These are phyloP conservation scores for Pasiphila rectangulata DNA, from an alignment of 2,888 invertebrate genomes.

Conservation along the genomic window DNA sequence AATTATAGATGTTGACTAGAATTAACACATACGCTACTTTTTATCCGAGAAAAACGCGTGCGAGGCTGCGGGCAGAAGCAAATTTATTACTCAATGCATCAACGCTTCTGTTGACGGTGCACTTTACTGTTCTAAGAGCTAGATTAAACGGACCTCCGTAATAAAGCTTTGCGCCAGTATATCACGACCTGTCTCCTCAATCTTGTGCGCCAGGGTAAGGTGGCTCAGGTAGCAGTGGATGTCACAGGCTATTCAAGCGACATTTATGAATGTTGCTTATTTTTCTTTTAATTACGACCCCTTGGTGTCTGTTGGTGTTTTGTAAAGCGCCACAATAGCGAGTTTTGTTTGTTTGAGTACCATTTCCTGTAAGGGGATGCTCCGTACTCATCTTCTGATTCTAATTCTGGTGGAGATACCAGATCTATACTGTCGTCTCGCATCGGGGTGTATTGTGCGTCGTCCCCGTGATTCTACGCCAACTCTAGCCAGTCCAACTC, in stretches of 20 bases:
- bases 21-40: too few relatives aligned
- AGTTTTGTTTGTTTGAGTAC: conserved; percentile 1
- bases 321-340: conserved; percentile 27
- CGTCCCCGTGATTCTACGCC: too few relatives aligned
- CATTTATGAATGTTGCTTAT: conserved; percentile 78
- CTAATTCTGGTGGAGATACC: too few relatives aligned
- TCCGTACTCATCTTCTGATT: too few relatives aligned
- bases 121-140: conserved; percentile 65
- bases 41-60: too few relatives aligned
- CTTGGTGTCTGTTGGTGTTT: conserved; percentile 56
- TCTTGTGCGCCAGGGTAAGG: conserved; percentile 30
- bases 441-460: too few relatives aligned
- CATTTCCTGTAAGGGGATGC: neutral
- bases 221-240: conserved; percentile 49
- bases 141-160: conserved; percentile 71
- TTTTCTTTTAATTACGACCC: conserved; percentile 78
- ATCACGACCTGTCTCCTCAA: conserved; percentile 39
- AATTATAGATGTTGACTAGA: too few relatives aligned
- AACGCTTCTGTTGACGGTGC: conserved; percentile 1
- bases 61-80: too few relatives aligned
- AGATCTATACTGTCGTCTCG: too few relatives aligned
- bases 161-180: conserved; percentile 61
- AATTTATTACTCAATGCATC: too few relatives aligned
- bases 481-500: too few relatives aligned
- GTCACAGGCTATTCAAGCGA: conserved; percentile 62